Percentiles rank a stretch among this genome's conserved stretches.
phyloP scores from a whole-genome alignment of 2,888 invertebrate genomes.

The Baccha elongata region DNA sequence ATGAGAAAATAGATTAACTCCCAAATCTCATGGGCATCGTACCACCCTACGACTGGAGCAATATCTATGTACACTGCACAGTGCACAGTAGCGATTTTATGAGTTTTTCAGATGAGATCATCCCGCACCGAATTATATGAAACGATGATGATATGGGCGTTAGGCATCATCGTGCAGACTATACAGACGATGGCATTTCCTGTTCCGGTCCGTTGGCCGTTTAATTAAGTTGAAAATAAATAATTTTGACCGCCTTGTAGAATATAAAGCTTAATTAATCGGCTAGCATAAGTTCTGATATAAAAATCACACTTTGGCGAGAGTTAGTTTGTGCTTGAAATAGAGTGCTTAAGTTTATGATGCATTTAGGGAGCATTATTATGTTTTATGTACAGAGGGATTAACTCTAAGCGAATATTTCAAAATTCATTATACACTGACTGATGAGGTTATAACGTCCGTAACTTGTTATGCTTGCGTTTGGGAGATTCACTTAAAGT shows the following conservation, averaged over 20 bases:
- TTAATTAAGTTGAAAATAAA: constrained; percentile 67
- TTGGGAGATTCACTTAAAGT: too few species aligned
- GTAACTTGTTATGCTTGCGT: too few species aligned
- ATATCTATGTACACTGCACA: constrained; percentile 1
- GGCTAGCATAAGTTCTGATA: constrained; percentile 19
- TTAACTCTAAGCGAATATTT: too few species aligned
- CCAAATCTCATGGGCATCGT: background rate
- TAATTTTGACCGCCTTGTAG: constrained; percentile 35
- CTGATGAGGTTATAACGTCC: too few species aligned
- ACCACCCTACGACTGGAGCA: background rate
- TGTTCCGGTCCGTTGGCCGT: constrained; percentile 26
- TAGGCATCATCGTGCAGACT: background rate
- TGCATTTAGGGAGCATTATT: too few species aligned
- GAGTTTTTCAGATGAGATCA: constrained; percentile 42
- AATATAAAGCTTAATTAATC: constrained; percentile 59
- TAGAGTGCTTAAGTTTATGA: background rate
- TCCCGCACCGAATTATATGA: constrained; percentile 32
- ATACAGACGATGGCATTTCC: constrained; percentile 2
- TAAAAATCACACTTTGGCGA: constrained; percentile 30
- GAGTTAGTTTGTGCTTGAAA: background rate
- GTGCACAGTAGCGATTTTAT: constrained; percentile 48
- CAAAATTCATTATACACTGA: too few species aligned
- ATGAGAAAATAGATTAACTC: constrained; percentile 46
- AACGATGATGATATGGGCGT: constrained; percentile 41
- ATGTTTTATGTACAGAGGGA: too few species aligned